Conservation (phyloP, 2,113 vertebrate genomes). For the Oryzias curvinotus region DNA sequence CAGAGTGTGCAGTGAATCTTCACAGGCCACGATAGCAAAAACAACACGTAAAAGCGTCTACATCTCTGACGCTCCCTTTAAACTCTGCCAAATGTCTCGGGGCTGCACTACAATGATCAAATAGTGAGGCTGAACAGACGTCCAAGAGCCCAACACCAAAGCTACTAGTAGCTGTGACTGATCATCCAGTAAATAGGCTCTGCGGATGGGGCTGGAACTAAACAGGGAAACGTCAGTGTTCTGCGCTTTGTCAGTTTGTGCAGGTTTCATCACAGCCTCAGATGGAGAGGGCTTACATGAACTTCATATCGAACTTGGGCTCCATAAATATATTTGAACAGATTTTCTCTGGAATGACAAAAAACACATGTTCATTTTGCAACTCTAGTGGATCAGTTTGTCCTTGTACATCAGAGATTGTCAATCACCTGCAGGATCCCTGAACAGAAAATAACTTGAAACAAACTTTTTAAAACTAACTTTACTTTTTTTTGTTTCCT, state of each 20-base stretch:
- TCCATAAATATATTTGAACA: too few relatives aligned
- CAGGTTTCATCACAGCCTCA: slow-evolving; percentile 51
- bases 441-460: too few relatives aligned
- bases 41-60: slow-evolving; percentile 5
- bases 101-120: slow-evolving; percentile 3
- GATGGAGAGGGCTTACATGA: slow-evolving; percentile 44
- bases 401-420: not conserved
- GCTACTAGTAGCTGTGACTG: slow-evolving; percentile 11
- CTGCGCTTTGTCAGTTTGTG: slow-evolving; percentile 57
- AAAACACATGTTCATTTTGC: too few relatives aligned
- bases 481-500: too few relatives aligned
- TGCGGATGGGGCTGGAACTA: slow-evolving; percentile 15
- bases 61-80: slow-evolving; percentile 4
- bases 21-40: slow-evolving; percentile 54
- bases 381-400: too few relatives aligned
- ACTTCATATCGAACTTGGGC: too few relatives aligned
- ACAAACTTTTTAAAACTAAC: too few relatives aligned
- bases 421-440: too few relatives aligned
- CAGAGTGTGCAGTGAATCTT: slow-evolving; percentile 66
- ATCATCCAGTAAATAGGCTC: slow-evolving; percentile 11
- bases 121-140: not conserved
- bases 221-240: slow-evolving; percentile 42
- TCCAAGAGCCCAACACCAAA: not conserved
- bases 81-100: slow-evolving; percentile 13
- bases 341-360: too few relatives aligned